Evolutionary conservation across 1,140 invertebrate genomes (phyloP), one percentile per base, ranked within the genome.

Genomic region (Drosophila asahinai): DNA sequence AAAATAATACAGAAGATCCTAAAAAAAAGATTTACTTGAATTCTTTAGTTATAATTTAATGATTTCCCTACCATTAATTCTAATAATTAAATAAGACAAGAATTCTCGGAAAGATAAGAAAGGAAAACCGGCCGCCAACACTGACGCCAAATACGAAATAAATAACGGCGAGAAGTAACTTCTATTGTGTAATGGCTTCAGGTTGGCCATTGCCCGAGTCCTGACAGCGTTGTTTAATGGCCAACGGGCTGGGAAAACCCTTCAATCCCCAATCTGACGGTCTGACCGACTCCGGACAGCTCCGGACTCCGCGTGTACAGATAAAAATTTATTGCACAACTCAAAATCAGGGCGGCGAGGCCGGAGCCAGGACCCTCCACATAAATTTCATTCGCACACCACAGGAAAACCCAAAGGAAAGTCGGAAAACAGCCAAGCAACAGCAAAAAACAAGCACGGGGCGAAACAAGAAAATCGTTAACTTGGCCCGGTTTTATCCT

Each of bases 291-390:
- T 9, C 9, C 74, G 57, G 49, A 72, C 47, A 58, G 66, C 71
- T 67, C 57, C 62, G 74, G 57, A 65, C 73, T 62, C 80, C 81
- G 84, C 86, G 79, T 89, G 84, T 90, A 90, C 70, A 89, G 86
- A 89, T 89, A 89, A 90, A 90, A 89, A 90, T 89, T 89, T 89
- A 89, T 89, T 89, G 84, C 84, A 89, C 86, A 89, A 84, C 86
- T 89, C 84, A 89, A 89, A 89, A 89, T 90, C 84, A 90, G 80
- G 58, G 48, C 67, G 43, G 49, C 40, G 52, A 19, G 38, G 6
- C 14, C 43, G 14, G 51, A 11, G 5, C 17, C 15, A 17, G 51
- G 64, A 55, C 55, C 60, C 59, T 70, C 47, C 40, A 80, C 58
- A 80, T 74, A 63, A 87, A 68, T 74, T 87, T 84, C 81, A 81